A percentile compares a stretch with the other conserved stretches of the same genome.
These are phyloP conservation scores for Synergus japonicus DNA, from an alignment of 2,888 invertebrate species.

Conservation along the genomic window DNA sequence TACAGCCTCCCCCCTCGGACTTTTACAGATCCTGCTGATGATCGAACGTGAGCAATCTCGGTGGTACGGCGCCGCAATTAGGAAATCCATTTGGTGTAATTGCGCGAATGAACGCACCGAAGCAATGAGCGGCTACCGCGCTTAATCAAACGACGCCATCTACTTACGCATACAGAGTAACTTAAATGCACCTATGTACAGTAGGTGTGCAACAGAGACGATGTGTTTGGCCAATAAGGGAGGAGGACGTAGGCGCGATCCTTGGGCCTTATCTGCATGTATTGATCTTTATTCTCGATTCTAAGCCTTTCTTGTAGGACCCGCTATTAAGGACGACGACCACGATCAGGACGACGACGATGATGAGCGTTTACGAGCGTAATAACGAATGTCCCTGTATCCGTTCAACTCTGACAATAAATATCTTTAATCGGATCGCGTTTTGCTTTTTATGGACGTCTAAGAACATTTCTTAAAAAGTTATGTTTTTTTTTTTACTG, in stretches of 20 bases:
- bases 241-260: slow-evolving; percentile 33
- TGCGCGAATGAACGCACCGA: slow-evolving; percentile 69
- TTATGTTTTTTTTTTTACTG: not conserved
- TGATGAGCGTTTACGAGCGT: slow-evolving; percentile 34
- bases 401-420: slow-evolving; percentile 15
- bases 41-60: slow-evolving; percentile 68
- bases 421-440: slow-evolving; percentile 20
- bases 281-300: slow-evolving; percentile 33
- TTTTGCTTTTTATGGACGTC: not conserved
- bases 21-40: slow-evolving; percentile 50
- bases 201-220: not conserved
- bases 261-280: slow-evolving; percentile 25
- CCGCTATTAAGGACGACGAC: not conserved
- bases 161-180: slow-evolving; percentile 27
- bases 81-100: slow-evolving; percentile 77
- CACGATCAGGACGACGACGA: not conserved
- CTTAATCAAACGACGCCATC: slow-evolving; percentile 66
- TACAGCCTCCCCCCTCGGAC: slow-evolving; percentile 27
- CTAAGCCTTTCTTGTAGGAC: slow-evolving; percentile 25
- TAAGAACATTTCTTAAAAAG: not conserved
- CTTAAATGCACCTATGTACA: slow-evolving; percentile 5
- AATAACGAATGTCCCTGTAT: slow-evolving; percentile 19
- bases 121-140: slow-evolving; percentile 63
- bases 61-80: slow-evolving; percentile 71
- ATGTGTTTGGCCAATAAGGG: slow-evolving; percentile 15